phyloP scores from a whole-genome alignment of 2,113 vertebrate species.

The Leuciscus idus region DNA sequence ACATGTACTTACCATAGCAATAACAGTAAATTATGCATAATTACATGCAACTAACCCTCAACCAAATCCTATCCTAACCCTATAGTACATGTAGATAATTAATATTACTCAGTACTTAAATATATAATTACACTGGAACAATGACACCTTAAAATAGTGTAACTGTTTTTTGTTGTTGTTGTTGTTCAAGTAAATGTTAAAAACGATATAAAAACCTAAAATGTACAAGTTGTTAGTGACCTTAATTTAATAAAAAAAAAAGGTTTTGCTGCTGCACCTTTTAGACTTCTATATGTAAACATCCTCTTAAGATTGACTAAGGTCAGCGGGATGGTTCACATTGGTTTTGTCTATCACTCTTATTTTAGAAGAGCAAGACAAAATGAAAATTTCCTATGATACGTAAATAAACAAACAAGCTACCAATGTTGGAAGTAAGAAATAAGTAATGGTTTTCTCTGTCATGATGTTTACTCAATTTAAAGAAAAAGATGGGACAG shows the following conservation, averaged over 20 bases:
- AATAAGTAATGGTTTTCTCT: slow-evolving; percentile 5
- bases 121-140: too few species aligned
- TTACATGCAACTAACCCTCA: too few species aligned
- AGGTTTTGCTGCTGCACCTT: neutral
- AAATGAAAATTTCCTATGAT: neutral
- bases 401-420: neutral
- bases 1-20: too few species aligned
- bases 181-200: neutral
- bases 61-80: too few species aligned
- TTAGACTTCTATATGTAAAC: neutral
- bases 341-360: neutral
- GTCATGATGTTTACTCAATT: neutral
- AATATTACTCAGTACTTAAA: too few species aligned
- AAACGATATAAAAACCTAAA: too few species aligned
- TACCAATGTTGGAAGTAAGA: neutral
- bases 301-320: neutral
- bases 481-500: neutral
- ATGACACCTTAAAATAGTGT: too few species aligned
- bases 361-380: neutral
- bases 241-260: too few species aligned
- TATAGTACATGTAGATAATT: too few species aligned
- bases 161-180: too few species aligned
- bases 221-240: too few species aligned
- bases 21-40: too few species aligned
- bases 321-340: neutral